phyloP scores from a whole-genome alignment of 2,797 vertebrate genomes.

The Sebastes flavidus region DNA sequence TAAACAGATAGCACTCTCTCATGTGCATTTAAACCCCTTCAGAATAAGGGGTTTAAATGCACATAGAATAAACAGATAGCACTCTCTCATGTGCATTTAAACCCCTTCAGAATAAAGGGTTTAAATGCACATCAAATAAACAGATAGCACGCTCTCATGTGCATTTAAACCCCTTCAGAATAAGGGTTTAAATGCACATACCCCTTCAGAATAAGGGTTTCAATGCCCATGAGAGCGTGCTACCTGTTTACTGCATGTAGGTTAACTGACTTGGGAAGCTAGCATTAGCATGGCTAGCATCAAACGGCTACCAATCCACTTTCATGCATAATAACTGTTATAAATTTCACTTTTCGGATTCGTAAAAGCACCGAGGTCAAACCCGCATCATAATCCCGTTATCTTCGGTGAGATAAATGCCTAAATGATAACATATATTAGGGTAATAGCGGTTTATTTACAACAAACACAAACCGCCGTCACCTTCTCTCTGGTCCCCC shows the following conservation, averaged over 20 bases:
- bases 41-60: no score
- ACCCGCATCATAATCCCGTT: fast-evolving
- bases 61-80: no score
- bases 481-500: slow-evolving; percentile 79
- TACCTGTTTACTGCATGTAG: neutral
- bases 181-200: no score
- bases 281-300: slow-evolving; percentile 42
- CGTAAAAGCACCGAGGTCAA: fast-evolving
- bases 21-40: no score
- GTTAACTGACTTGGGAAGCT: slow-evolving; percentile 13
- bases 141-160: neutral
- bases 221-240: no score
- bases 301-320: slow-evolving; percentile 47
- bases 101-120: no score
- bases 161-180: neutral
- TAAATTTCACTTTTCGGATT: fast-evolving
- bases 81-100: no score
- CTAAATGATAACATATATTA: fast-evolving
- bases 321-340: no score
- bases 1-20: no score
- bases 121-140: no score
- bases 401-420: fast-evolving
- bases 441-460: neutral
- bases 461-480: slow-evolving; percentile 29
- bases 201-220: no score